Evolutionary conservation across 2,888 invertebrate genomes (phyloP), one percentile per base, ranked within the genome.

Genomic region (Pachycephus smyrnensis): DNA sequence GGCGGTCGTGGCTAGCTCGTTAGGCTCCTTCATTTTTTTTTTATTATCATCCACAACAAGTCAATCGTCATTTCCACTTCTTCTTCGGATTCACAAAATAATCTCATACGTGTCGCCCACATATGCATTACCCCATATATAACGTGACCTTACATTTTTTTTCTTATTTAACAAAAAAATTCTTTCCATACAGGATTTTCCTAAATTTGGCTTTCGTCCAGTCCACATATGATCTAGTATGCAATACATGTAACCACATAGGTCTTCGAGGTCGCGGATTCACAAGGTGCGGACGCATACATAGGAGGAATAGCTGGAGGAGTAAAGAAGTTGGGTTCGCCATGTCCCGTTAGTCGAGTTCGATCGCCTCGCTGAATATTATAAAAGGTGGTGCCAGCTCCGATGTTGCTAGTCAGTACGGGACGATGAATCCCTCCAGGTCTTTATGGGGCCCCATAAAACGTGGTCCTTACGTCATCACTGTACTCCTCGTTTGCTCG

Each of bases 361-460:
- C 84, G 81, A 69, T 81, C 84, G 85, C 84, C 81, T 80, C 83
- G 74, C 75, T 83, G 85, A 85, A 87, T 87, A 85, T 89, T 89
- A 89, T 90, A 90, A 90, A 90, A 89, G 89, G 83, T 80, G 84
- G 79, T 81, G 80, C 82, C 77, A 75, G 79, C 79, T 77, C 77
- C 79, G 75, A 80, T 75, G 78, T 77, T 77, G 84, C 55, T 55
- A 84, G 86, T 88, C 87, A 90, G 89, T 89, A 82, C 84, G 86
- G 55, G 55, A 82, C 77, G 81, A 85, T 86, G 84, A 80, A 81
- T 74, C 69, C 68, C 73, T 73, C 73, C 31, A 77, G 68, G 77
- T 80, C 77, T 76, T 79, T 73, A 77, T 78, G 76, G 80, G 73
- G 32, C 33, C 12, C 30, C 75, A 55, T 37, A 76, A 76, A 55